Percentiles rank a stretch among this genome's conserved stretches.
phyloP scores from a whole-genome alignment of 1,140 invertebrate genomes.

The Pseudomyrmex concolor region DNA sequence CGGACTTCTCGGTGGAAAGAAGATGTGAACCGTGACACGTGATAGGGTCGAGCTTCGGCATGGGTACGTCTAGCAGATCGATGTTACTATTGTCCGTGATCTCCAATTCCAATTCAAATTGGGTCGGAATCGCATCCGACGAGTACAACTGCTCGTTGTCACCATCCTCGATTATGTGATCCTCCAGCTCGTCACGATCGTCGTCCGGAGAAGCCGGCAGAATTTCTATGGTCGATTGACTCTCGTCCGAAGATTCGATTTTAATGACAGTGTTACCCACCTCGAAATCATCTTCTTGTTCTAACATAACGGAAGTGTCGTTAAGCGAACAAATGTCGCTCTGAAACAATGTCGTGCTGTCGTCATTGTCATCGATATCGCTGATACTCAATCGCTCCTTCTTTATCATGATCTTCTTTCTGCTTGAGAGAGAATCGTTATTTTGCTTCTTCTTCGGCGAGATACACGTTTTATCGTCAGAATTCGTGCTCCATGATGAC shows the following conservation, averaged over 20 bases:
- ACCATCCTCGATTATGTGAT: slow-evolving; percentile 43
- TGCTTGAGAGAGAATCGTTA: neutral
- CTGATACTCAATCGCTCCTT: slow-evolving; percentile 30
- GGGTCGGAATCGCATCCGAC: slow-evolving; percentile 77
- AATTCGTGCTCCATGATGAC: neutral
- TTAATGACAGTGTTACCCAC: slow-evolving; percentile 78
- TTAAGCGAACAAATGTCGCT: slow-evolving; percentile 1
- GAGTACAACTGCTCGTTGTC: slow-evolving; percentile 70
- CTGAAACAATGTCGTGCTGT: slow-evolving; percentile 6
- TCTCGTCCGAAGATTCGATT: slow-evolving; percentile 82
- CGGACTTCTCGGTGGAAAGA: neutral
- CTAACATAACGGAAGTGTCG: slow-evolving; percentile 2
- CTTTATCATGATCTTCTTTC: slow-evolving; percentile 15
- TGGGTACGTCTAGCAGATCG: slow-evolving; percentile 67
- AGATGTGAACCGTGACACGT: neutral
- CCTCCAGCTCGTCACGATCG: slow-evolving; percentile 60
- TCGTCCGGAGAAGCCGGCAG: slow-evolving; percentile 79
- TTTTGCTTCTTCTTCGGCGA: slow-evolving; percentile 27
- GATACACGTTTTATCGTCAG: neutral
- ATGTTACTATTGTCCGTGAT: slow-evolving; percentile 74
- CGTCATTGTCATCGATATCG: slow-evolving; percentile 20
- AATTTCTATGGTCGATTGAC: slow-evolving; percentile 82
- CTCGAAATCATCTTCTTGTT: slow-evolving; percentile 1
- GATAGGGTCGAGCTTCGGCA: slow-evolving; percentile 57
- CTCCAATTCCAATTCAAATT: slow-evolving; percentile 80